Conservation (phyloP, 2,797 vertebrate genomes). For the Aldrovandia affinis region DNA sequence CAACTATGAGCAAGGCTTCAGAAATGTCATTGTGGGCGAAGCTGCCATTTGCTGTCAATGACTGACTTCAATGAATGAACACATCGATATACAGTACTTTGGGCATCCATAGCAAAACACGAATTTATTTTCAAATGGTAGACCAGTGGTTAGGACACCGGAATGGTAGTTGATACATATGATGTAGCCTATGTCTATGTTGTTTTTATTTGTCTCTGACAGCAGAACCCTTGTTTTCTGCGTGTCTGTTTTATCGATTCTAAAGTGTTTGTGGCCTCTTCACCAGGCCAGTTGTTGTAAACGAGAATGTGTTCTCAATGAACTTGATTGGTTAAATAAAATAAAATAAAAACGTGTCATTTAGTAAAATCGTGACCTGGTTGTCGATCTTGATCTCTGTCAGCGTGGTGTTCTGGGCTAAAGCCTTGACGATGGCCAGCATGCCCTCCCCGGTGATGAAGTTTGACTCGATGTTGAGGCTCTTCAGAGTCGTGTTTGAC, state of each 20-base stretch:
- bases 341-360: too few species aligned
- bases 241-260: too few species aligned
- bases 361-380: slow-evolving; percentile 74
- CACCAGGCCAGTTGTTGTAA: too few species aligned
- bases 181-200: too few species aligned
- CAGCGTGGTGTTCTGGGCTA: slow-evolving; percentile 80
- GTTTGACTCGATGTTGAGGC: slow-evolving; percentile 95
- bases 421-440: slow-evolving; percentile 83
- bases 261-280: too few species aligned
- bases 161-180: too few species aligned
- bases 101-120: neutral
- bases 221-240: too few species aligned
- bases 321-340: too few species aligned
- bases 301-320: too few species aligned
- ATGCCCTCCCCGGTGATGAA: slow-evolving; percentile 92
- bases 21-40: neutral
- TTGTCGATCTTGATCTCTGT: slow-evolving; percentile 91
- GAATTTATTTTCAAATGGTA: neutral
- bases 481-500: slow-evolving; percentile 86
- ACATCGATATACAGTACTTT: slow-evolving; percentile 9
- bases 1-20: neutral
- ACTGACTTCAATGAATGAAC: neutral
- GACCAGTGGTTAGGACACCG: too few species aligned
- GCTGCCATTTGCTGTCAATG: neutral
- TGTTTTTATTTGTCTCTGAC: too few species aligned